Evolutionary conservation across 2,888 invertebrate species (phyloP), one percentile per base, ranked within the genome.

Genomic region (Cheilosia variabilis): DNA sequence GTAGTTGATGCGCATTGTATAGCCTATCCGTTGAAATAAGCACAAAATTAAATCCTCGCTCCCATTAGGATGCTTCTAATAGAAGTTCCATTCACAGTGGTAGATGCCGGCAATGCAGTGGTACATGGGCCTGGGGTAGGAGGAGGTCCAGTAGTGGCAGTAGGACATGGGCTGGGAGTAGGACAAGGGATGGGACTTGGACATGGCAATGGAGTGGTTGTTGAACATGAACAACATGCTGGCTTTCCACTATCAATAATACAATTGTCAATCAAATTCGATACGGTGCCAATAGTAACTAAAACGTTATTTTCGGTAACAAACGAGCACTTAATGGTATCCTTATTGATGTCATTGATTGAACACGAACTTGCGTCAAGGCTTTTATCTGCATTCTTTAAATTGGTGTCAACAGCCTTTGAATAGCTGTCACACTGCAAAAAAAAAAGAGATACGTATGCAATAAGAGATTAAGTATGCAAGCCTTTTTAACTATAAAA

Each of bases 251-350:
- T 58, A 5, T 68, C 27, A 24, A 9, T 43, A 4, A 71, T 3
- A 34, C 71, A 71, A 19, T 37, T 34, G n/a, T 71, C 34, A 58
- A 71, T 47, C 17, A 15, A 22, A 7, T 7, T 27, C n/a, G 19
- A 9, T 9, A 58, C 58, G 1, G 2, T 19, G 4, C 71, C 71
- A 27, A 58, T 58, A 5, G 27, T 71, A 15, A 71, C 24, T 22
- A 71, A 22, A 17, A 31, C 24, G 2, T 2, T 57, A 34, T 43
- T 41, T 22, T 71, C 71, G 1, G 37, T 58, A 3, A 7, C 13
- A 34, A 58, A 71, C 4, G 71, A 22, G 9, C 71, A 71, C 7
- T 17, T 17, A 4, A 50, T 19, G 3, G 47, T 31, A 47, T 71
- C 58, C 13, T 34, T 31, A 24, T 34, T 31, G 13, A 58, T 10